These are phyloP conservation scores for Rhyacophila brunnea DNA, from an alignment of 1,140 invertebrate genomes.

Conservation along the genomic window DNA sequence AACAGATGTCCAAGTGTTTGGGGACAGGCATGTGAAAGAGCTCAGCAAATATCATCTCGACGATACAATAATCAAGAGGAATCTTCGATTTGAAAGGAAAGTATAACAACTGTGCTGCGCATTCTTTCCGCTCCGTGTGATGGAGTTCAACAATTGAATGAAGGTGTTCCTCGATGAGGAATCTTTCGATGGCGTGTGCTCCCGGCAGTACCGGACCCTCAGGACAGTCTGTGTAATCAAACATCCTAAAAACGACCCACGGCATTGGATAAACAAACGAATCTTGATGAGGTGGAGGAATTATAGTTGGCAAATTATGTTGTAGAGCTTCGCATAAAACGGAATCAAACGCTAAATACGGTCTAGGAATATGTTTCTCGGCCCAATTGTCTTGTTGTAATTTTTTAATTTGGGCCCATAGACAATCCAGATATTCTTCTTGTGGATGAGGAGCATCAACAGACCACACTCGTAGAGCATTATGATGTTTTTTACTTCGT, in stretches of 20 bases:
- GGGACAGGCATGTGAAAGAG: constrained; percentile 90
- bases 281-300: constrained; percentile 89
- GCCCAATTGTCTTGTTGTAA: constrained; percentile 93
- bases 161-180: constrained; percentile 96
- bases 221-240: constrained; percentile 98
- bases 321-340: constrained; percentile 93
- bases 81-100: constrained; percentile 93
- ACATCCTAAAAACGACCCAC: constrained; percentile 89
- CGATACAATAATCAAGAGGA: constrained; percentile 96
- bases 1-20: constrained; percentile 88
- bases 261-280: constrained; percentile 87
- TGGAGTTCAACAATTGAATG: constrained; percentile 91
- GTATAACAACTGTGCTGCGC: constrained; percentile 86
- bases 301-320: constrained; percentile 88
- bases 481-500: constrained; percentile 86
- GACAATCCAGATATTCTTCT: constrained; percentile 97
- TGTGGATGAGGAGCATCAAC: constrained; percentile 91
- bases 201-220: constrained; percentile 90
- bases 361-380: constrained; percentile 93
- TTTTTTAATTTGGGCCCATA: constrained; percentile 92
- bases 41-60: constrained; percentile 95
- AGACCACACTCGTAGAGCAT: constrained; percentile 89
- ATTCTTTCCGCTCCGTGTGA: constrained; percentile 89
- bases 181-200: constrained; percentile 95
- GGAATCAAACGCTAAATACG: constrained; percentile 94